These are phyloP conservation scores for Myripristis murdjan DNA, from an alignment of 2,797 vertebrate genomes.

Conservation along the genomic window DNA sequence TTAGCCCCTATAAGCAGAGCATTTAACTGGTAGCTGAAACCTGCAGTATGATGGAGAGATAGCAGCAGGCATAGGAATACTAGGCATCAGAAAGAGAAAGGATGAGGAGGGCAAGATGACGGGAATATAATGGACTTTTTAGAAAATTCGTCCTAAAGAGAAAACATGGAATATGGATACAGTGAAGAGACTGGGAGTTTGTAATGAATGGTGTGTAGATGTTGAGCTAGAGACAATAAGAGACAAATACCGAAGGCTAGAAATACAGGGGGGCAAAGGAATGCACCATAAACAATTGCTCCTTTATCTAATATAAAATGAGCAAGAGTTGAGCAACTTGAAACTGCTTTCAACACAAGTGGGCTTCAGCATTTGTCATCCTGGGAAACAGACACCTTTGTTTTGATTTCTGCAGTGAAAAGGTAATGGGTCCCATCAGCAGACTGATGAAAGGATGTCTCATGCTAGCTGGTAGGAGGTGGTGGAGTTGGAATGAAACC, in stretches of 20 bases:
- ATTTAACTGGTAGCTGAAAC: too few species aligned
- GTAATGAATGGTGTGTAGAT: constrained; percentile 3
- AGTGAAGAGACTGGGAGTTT: not conserved
- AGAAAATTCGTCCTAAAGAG: too few species aligned
- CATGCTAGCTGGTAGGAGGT: constrained; percentile 44
- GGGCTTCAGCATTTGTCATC: constrained; percentile 29
- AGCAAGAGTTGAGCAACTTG: constrained; percentile 31
- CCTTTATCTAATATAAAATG: constrained; percentile 36
- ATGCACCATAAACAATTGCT: constrained; percentile 54
- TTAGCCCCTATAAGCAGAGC: too few species aligned
- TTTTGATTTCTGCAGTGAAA: constrained; percentile 51
- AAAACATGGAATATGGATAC: too few species aligned
- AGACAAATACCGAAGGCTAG: not conserved
- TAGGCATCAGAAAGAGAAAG: not conserved
- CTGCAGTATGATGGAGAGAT: too few species aligned
- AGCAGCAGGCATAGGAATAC: constrained; percentile 16
- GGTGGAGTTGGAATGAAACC: constrained; percentile 53
- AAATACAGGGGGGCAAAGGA: constrained; percentile 38
- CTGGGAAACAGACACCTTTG: constrained; percentile 41
- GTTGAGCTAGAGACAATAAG: not conserved
- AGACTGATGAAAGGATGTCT: constrained; percentile 33
- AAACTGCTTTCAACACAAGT: constrained; percentile 10
- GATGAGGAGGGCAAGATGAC: not conserved
- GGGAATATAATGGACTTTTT: not conserved
- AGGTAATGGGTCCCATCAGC: constrained; percentile 51